Base-by-base conservation (phyloP, 2,113 vertebrate genomes). In the Menidia beryllina region DNA sequence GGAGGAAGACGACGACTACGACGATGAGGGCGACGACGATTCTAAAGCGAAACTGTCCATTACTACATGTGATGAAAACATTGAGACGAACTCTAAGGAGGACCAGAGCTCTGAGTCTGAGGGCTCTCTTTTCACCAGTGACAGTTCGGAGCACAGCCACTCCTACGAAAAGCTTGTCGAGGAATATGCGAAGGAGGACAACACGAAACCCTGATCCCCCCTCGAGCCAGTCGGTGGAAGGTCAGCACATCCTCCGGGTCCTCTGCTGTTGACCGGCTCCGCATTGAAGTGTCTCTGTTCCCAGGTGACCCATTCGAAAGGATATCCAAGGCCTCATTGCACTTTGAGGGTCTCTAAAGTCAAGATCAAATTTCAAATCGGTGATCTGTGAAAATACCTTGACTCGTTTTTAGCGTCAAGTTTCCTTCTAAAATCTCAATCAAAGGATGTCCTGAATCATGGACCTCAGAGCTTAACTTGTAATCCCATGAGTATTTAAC, bases 161-260 rank as follows among this genome's bases (percentile, higher is more conserved):
- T 97, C 96, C 51, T 98, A 98, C 0, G 96, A 98, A 70, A 95
- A 95, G 69, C 94, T 98, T 4, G 94, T 96, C 53, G 96, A 98
- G 38, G 96, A 97, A 38, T 98, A 96, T 63, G 93, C 94, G 7
- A 95, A 95, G 74, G 94, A 96, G 26, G 93, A 91, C 66, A 93
- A 94, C 59, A 95, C 91, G n/a, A 92, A 94, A 9, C 62, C 85
- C 39, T 94, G 86, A 93, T 23, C 19, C 3, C 19, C 3, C 17
- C 6, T 27, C 13, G 5, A 24, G 17, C 51, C 21, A 10, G 12
- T 7, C 26, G 20, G 4, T 9, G 13, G 38, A 3, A 24, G 63
- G 20, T 39, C 21, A 53, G 3, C 17, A 27, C 67, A 48, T 38
- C 41, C 19, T 23, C 12, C 24, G 30, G 52, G 30, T 51, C 47